These are phyloP conservation scores for Australoheros facetus DNA, from an alignment of 2,797 vertebrate species.

Conservation along the genomic window DNA sequence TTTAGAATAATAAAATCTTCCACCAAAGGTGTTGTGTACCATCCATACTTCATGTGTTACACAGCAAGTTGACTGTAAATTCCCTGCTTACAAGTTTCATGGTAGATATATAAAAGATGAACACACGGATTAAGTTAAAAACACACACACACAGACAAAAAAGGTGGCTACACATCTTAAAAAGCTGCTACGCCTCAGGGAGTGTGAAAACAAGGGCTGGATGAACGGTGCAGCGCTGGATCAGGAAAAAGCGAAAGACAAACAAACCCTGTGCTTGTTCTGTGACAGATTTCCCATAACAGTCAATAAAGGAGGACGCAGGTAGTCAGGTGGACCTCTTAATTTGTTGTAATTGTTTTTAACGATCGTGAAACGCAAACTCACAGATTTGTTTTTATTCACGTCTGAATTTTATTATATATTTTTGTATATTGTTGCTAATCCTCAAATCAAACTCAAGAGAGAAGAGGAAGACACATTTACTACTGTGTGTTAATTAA, in stretches of 20 bases:
- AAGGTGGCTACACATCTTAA: constrained; percentile 9
- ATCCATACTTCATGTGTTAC: background rate
- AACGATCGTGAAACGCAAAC: background rate
- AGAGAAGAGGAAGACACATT: background rate
- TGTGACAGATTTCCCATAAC: background rate
- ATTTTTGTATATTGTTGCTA: background rate
- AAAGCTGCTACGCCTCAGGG: constrained; percentile 24
- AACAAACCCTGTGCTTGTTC: background rate
- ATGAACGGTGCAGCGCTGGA: constrained; percentile 12
- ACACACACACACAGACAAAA: background rate
- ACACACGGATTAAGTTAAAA: constrained; percentile 3
- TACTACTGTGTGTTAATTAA: constrained; percentile 17
- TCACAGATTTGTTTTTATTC: background rate
- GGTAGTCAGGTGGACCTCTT: background rate
- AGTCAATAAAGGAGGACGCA: constrained; percentile 4
- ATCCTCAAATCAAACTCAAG: background rate
- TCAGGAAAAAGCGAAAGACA: constrained; percentile 7
- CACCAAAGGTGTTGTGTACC: background rate
- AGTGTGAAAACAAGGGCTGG: constrained; percentile 26
- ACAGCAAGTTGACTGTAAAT: background rate
- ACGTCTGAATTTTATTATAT: background rate
- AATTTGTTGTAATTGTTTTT: constrained; percentile 20
- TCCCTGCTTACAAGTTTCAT: constrained; percentile 1
- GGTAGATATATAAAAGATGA: constrained; percentile 9
- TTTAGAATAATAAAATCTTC: background rate